phyloP scores from a whole-genome alignment of 1,140 invertebrate species.

The Druon quercuslanigerum region DNA sequence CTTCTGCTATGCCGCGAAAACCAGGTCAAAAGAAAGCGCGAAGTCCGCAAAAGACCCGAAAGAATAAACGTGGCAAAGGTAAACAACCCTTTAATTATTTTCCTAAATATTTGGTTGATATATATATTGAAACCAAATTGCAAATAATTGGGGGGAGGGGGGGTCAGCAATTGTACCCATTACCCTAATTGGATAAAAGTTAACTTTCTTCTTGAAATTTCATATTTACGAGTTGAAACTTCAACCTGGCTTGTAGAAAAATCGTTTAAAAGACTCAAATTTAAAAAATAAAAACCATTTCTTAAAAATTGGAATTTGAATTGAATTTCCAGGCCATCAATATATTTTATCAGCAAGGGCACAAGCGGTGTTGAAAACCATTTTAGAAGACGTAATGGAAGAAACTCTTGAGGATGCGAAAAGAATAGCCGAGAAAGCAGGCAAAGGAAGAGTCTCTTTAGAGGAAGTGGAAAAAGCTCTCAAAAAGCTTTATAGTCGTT shows the following conservation, averaged over 20 bases:
- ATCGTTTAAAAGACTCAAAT: too few relatives aligned
- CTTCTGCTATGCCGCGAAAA: not conserved
- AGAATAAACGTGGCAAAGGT: not conserved
- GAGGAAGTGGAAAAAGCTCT: conserved; percentile 61
- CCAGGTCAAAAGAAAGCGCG: not conserved
- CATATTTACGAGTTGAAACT: too few relatives aligned
- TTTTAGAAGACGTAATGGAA: conserved; percentile 66
- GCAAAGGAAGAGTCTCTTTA: conserved; percentile 56
- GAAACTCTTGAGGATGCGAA: conserved; percentile 64
- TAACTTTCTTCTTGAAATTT: too few relatives aligned
- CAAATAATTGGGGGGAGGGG: too few relatives aligned
- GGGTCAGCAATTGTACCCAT: too few relatives aligned
- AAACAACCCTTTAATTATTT: not conserved
- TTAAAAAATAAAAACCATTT: too few relatives aligned
- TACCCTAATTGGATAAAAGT: too few relatives aligned
- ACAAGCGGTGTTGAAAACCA: conserved; percentile 57
- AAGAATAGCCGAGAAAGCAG: conserved; percentile 60
- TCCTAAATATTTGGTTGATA: too few relatives aligned
- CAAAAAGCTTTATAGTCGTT: conserved; percentile 58
- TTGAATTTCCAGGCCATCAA: conserved; percentile 47
- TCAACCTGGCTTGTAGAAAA: too few relatives aligned
- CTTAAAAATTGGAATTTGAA: not conserved
- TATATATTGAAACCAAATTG: too few relatives aligned
- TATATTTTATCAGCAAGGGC: conserved; percentile 60
- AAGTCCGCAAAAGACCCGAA: not conserved